Base-by-base conservation (phyloP, 1,140 invertebrate species). In the Brachionus calyciflorus region DNA sequence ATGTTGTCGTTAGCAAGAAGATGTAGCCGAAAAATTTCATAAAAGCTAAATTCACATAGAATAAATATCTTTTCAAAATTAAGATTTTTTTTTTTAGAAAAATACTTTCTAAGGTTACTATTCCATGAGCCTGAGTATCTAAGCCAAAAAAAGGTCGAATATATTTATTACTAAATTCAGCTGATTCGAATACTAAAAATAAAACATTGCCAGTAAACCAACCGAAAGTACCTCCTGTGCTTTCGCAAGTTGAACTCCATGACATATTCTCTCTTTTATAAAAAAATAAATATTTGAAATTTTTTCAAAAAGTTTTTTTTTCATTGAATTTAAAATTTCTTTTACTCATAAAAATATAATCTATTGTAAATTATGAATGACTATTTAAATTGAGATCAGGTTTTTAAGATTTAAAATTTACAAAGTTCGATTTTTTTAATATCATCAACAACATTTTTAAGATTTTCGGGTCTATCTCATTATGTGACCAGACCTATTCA, bases 221-320 rank as follows among this genome's bases (percentile, higher is more conserved):
- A 1, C 97, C 97, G 73, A 93, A 91, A 0, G 95, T 99, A 87
- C 99, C 96, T 19, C 97, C 97, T 10, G 98, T 94, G 80, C 92
- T 92, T 82, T 99, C 99, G 83, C 97, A 99, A 0, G 96, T 99
- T 12, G 95, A 98, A 10, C 96, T 96, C 87, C 98, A 95, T 14
- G 93, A 94, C 40, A 99, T 93, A 87, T 99, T 99, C 63, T 84
- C 82, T 88, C 90, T 87, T 48, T 28, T 26, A 70, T 26, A 30
- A 28, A 48, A 69, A 57, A 12, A 26, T 57, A 6, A 26, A 24
- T 55, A 28, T 24, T 26, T n/a, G n/a, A n/a, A n/a, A n/a, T n/a
- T n/a, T n/a, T n/a, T n/a, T n/a, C n/a, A n/a, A n/a, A n/a, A n/a
- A n/a, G n/a, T n/a, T n/a, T n/a, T n/a, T n/a, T n/a, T n/a, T n/a